These are phyloP conservation scores for Gnathonemus echidnorhynchus DNA, from an alignment of 2,113 vertebrate genomes.

Conservation along the genomic window DNA sequence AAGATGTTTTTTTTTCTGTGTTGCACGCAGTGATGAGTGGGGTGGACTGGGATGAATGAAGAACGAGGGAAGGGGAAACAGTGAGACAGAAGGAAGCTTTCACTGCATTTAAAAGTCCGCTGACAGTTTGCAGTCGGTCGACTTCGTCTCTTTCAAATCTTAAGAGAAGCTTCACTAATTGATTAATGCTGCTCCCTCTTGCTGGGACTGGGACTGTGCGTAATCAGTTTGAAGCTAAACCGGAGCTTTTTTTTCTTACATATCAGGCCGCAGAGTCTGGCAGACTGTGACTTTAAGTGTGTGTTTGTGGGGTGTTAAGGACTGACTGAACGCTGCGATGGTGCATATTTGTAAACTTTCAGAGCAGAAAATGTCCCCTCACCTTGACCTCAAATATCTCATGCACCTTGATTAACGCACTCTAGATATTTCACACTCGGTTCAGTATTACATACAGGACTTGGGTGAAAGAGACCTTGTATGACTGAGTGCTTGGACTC, in stretches of 20 bases:
- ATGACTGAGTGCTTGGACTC: not conserved
- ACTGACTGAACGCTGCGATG: not conserved
- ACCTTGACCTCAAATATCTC: not conserved
- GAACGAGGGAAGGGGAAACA: not conserved
- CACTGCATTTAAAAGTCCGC: conserved; percentile 16
- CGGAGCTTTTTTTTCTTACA: not conserved
- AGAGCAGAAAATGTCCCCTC: not conserved
- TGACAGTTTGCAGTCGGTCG: not conserved
- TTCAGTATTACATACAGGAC: not conserved
- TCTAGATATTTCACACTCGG: not conserved
- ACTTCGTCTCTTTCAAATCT: not conserved
- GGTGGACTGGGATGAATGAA: not conserved
- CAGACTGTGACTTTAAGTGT: not conserved
- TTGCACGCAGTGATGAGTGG: not conserved
- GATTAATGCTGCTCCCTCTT: conserved; percentile 8
- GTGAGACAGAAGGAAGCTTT: not conserved
- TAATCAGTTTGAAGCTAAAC: conserved; percentile 14
- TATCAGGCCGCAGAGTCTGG: conserved; percentile 17
- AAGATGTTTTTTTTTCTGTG: not conserved
- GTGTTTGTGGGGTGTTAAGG: not conserved
- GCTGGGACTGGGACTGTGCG: not conserved
- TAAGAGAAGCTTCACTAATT: conserved; percentile 9
- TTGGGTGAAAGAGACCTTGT: not conserved
- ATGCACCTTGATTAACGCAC: not conserved
- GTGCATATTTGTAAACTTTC: not conserved